These are phyloP conservation scores for Neotragus pygmaeus DNA, from an alignment of 2,113 vertebrate species.

Conservation along the genomic window DNA sequence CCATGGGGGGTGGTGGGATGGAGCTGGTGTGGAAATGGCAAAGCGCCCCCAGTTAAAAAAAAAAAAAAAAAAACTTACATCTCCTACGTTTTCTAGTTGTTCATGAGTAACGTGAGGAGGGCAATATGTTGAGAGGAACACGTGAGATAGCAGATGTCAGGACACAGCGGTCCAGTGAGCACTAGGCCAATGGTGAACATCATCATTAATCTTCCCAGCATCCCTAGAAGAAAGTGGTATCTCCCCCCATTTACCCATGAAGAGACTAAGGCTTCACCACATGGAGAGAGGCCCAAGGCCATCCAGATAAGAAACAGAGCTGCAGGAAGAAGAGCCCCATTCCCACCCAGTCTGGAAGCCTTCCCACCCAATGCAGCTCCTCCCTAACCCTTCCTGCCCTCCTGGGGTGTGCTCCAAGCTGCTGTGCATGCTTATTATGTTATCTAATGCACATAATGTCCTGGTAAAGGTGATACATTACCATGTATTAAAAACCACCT, in stretches of 20 bases:
- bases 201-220: not conserved
- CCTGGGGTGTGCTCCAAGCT: not conserved
- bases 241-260: not conserved
- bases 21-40: not conserved
- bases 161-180: not conserved
- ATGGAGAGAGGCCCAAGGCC: not conserved
- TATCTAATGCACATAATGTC: not conserved
- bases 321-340: not conserved
- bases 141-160: fast-evolving
- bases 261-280: not conserved
- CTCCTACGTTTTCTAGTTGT: not conserved
- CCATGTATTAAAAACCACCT: not conserved
- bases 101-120: not conserved
- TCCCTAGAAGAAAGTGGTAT: not conserved
- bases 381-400: not conserved
- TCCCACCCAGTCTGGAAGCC: not conserved
- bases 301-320: not conserved
- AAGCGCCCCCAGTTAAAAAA: not conserved
- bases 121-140: not conserved
- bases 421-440: not conserved
- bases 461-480: not conserved
- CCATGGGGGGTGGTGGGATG: too few species aligned
- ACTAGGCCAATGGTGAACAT: not conserved
- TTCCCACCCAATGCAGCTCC: not conserved
- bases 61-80: not conserved